These are phyloP conservation scores for Enoplosus armatus DNA, from an alignment of 2,797 vertebrate species.

Conservation along the genomic window DNA sequence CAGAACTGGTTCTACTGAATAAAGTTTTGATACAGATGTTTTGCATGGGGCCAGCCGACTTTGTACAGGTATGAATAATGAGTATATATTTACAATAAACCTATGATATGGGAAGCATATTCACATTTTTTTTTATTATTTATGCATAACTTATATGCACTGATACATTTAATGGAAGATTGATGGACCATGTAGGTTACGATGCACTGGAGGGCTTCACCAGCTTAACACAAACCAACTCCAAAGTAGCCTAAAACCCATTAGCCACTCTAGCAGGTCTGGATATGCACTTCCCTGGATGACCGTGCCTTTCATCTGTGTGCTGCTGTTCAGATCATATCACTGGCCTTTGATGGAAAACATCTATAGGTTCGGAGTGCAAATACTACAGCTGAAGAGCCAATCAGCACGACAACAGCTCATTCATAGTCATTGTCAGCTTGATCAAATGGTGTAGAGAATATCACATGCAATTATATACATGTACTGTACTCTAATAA, in stretches of 20 bases:
- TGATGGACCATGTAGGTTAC: not conserved
- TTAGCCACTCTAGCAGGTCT: conserved; percentile 6
- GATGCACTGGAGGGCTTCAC: not conserved
- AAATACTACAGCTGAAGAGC: not conserved
- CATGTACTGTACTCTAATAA: not conserved
- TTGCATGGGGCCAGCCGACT: conserved; percentile 86
- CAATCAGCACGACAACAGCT: not conserved
- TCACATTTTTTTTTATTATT: conserved; percentile 35
- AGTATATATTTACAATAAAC: conserved; percentile 89
- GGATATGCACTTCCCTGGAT: not conserved
- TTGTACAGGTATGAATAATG: conserved; percentile 81
- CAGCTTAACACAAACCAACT: conserved; percentile 10
- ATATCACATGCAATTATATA: not conserved
- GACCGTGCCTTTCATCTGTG: not conserved
- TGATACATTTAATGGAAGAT: too few species aligned
- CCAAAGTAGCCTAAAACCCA: not conserved
- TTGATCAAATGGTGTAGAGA: not conserved
- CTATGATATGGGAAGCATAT: conserved; percentile 69
- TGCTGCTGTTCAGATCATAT: not conserved
- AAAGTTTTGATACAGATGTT: conserved; percentile 83
- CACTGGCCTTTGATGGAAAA: not conserved
- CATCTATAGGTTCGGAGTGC: not conserved
- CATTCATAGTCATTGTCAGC: not conserved
- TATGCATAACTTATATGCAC: not conserved
- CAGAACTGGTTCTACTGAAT: conserved; percentile 64